Evolutionary conservation across 2,113 vertebrate species (phyloP).

Genomic region (Xiphophorus maculatus): DNA sequence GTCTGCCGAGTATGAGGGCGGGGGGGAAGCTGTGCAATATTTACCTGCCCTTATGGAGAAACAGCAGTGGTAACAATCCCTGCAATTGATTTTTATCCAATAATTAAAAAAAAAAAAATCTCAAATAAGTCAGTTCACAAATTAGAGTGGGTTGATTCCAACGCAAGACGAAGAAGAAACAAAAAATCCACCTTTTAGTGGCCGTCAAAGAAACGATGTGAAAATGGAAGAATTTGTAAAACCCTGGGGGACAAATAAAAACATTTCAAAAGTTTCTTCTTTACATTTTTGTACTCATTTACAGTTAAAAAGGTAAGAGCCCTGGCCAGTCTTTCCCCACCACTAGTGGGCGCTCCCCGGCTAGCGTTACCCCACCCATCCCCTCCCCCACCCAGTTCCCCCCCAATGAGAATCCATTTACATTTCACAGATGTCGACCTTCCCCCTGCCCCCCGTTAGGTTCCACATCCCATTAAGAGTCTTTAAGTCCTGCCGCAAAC

Average conservation of each 20-base stretch:
- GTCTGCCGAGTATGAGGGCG: conserved; percentile 64
- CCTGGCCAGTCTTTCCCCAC: conserved; percentile 81
- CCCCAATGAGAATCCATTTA: conserved; percentile 61
- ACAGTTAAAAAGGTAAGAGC: conserved; percentile 83
- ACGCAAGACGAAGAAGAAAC: not conserved
- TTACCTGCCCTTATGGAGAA: conserved; percentile 84
- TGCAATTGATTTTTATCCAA: conserved; percentile 85
- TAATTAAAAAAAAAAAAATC: conserved; percentile 67
- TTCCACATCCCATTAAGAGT: conserved; percentile 80
- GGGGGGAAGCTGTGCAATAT: conserved; percentile 86
- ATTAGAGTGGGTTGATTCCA: conserved; percentile 37
- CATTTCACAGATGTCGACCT: conserved; percentile 66
- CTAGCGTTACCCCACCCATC: conserved; percentile 40
- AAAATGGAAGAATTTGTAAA: conserved; percentile 76
- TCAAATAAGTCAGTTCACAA: conserved; percentile 61
- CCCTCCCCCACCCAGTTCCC: not conserved
- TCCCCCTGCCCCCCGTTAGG: conserved; percentile 32
- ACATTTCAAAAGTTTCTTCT: conserved; percentile 70
- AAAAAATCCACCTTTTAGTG: conserved; percentile 22
- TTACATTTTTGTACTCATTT: conserved; percentile 79
- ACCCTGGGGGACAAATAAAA: conserved; percentile 48
- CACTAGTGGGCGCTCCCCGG: conserved; percentile 65
- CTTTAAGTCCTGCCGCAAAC: conserved; percentile 80
- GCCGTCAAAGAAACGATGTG: conserved; percentile 56
- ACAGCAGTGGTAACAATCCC: conserved; percentile 89